Evolutionary conservation across 2,888 invertebrate species (phyloP).

Genomic region (Pteria penguin): DNA sequence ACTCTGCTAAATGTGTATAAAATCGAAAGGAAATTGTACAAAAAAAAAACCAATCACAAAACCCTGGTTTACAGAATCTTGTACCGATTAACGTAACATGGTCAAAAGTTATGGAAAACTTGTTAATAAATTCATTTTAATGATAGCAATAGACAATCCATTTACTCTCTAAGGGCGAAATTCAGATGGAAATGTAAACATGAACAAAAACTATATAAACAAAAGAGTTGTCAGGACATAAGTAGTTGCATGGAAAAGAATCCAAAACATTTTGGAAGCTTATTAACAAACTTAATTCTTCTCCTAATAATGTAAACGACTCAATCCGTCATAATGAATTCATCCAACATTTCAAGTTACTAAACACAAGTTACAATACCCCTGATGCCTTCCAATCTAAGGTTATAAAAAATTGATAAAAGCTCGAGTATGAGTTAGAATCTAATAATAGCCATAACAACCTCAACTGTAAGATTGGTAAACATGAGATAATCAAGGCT

Average conservation of each 20-base stretch:
- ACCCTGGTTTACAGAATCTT: slow-evolving; percentile 16
- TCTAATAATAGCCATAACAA: no score
- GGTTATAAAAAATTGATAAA: no score
- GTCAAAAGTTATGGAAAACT: slow-evolving; percentile 8
- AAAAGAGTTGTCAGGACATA: slow-evolving; percentile 1
- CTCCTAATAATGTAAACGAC: background rate
- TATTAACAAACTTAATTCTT: slow-evolving; percentile 16
- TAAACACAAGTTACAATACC: no score
- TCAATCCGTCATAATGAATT: background rate
- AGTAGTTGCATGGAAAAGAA: background rate
- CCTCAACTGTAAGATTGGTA: no score
- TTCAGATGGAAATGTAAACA: background rate
- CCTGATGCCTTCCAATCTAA: no score
- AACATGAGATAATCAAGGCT: no score
- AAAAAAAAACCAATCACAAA: background rate
- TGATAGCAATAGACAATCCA: background rate
- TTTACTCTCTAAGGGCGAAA: background rate
- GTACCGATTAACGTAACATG: slow-evolving; percentile 5
- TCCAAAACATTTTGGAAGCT: slow-evolving; percentile 18
- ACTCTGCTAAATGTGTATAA: slow-evolving; percentile 11
- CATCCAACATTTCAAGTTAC: background rate
- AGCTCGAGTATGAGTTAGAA: no score
- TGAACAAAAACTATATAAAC: slow-evolving; percentile 22
- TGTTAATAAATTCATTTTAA: slow-evolving; percentile 14
- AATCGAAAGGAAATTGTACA: no score